Conservation (phyloP, 2,113 vertebrate genomes). For the Dicrurus megarhynchus region DNA sequence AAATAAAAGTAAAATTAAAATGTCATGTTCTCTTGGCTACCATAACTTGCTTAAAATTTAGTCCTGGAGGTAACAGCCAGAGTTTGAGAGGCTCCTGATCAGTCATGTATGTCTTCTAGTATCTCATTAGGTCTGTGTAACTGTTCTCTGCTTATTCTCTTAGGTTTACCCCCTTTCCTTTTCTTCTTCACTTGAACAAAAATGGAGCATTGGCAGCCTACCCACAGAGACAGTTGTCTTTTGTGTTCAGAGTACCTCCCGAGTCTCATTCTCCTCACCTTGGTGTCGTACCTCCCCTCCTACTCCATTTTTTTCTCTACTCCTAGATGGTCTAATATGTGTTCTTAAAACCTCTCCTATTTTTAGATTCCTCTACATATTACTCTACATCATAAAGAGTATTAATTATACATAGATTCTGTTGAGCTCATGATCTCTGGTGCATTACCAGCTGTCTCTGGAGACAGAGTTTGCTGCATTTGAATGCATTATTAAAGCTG, state of each 20-base stretch:
- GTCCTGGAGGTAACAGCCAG: not conserved
- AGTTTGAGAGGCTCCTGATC: not conserved
- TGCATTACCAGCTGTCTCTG: slow-evolving; percentile 6
- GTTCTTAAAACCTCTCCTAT: not conserved
- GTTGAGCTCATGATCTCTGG: not conserved
- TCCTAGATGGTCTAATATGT: not conserved
- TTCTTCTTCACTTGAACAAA: not conserved
- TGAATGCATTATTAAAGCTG: not conserved
- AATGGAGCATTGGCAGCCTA: not conserved
- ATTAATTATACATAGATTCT: slow-evolving; percentile 40
- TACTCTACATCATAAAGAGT: not conserved
- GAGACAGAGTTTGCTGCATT: not conserved
- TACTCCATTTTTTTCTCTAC: not conserved
- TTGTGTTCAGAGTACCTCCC: not conserved
- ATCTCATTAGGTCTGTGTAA: not conserved
- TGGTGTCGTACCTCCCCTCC: not conserved
- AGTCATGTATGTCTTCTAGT: not conserved
- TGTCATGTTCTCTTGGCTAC: not conserved
- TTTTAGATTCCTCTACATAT: slow-evolving; percentile 18
- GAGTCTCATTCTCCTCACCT: not conserved
- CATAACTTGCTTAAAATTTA: not conserved
- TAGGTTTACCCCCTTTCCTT: not conserved
- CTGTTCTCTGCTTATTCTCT: not conserved
- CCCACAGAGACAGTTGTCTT: not conserved
- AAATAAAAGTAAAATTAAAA: not conserved